Percentiles rank a stretch among this genome's conserved stretches.
Conservation (phyloP, 2,888 invertebrate species). For the Temnothorax unifasciatus region DNA sequence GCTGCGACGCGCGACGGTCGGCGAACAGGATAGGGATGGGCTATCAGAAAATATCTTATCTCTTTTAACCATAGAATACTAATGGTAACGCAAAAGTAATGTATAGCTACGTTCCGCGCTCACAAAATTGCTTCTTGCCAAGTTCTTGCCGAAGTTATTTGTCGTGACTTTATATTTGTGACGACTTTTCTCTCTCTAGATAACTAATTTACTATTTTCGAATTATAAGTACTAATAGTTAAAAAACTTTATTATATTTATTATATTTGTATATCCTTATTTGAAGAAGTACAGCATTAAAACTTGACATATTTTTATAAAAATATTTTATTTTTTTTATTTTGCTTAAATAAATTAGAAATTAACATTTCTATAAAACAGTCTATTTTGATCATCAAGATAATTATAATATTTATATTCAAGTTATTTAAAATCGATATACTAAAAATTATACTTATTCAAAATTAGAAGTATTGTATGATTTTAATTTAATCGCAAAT, state of each 20-base stretch:
- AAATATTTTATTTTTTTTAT: not conserved
- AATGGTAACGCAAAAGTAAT: slow-evolving; percentile 18
- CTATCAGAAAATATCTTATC: slow-evolving; percentile 36
- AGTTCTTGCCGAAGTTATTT: not conserved
- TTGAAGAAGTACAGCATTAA: not conserved
- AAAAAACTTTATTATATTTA: not conserved
- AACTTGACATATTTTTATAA: not conserved
- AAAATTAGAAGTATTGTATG: not conserved
- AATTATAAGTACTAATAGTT: slow-evolving; percentile 9
- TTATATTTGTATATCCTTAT: not conserved
- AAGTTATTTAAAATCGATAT: not conserved
- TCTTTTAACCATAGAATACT: slow-evolving; percentile 26
- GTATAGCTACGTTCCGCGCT: not conserved
- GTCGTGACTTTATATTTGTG: not conserved
- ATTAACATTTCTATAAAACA: not conserved
- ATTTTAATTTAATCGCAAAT: not conserved
- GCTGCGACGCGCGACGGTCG: not conserved
- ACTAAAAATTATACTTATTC: not conserved
- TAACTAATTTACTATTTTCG: not conserved
- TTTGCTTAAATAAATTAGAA: not conserved
- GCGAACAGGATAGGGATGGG: not conserved
- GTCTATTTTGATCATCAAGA: not conserved
- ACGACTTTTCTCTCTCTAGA: not conserved
- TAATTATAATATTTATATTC: slow-evolving; percentile 6
- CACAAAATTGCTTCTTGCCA: slow-evolving; percentile 6